Evolutionary conservation across 2,113 vertebrate genomes (phyloP).

Genomic region (Nesogale talazaci): DNA sequence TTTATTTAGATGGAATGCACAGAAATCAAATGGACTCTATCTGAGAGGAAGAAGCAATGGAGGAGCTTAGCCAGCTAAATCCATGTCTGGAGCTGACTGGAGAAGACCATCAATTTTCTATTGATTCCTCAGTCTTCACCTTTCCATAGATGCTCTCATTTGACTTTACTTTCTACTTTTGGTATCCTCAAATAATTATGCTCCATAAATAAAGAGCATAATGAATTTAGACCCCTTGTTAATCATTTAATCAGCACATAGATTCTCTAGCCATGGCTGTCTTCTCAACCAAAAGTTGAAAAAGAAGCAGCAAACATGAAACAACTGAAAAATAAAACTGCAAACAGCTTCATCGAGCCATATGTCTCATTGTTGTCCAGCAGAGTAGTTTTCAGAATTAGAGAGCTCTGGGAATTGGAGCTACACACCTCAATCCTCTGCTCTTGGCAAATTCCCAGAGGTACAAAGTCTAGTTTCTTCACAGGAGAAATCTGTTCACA

Average conservation of each 20-base stretch:
- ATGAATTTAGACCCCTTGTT: background rate
- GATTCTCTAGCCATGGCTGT: background rate
- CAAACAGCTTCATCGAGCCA: background rate
- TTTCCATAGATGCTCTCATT: background rate
- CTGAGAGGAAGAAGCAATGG: too few species aligned
- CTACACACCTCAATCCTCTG: background rate
- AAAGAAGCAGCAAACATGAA: background rate
- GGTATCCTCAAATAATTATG: background rate
- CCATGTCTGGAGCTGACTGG: too few species aligned
- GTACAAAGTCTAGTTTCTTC: background rate
- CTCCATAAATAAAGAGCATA: background rate
- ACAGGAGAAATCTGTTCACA: background rate
- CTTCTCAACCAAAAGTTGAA: background rate
- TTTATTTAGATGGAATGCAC: too few species aligned
- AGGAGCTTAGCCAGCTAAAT: too few species aligned
- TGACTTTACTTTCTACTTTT: background rate
- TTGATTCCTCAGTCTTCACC: background rate
- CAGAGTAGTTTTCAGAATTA: background rate
- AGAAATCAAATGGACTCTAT: too few species aligned
- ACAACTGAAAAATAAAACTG: background rate
- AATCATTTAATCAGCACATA: background rate
- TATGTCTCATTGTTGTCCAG: background rate
- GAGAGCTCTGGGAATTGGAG: background rate
- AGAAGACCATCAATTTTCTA: too few species aligned
- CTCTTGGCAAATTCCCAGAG: background rate